Base-by-base conservation (phyloP, 1,140 invertebrate genomes). In the Varroa destructor region DNA sequence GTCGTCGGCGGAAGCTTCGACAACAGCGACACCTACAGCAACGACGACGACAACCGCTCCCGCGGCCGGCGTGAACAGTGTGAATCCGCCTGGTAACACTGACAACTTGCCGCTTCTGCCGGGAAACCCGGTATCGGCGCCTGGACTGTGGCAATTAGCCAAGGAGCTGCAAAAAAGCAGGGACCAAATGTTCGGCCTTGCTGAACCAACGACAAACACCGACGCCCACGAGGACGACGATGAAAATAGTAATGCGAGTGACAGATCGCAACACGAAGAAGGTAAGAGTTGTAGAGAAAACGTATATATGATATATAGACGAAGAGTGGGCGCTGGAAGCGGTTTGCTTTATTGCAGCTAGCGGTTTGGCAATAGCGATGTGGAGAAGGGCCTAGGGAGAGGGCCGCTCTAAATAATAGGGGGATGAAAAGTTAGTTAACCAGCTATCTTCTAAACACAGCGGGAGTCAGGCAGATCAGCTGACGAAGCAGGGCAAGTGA, bases 1-100 rank as follows among this genome's bases (percentile, higher is more conserved):
- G 0, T 43, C 42, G 74, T 71, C 43, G 73, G 71, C 76, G 87
- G 87, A 78, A 83, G 85, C 4, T 83, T 71, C 76, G 79, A 74
- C 37, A 75, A 75, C 51, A 56, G 71, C 14, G 72, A 75, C 14
- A 42, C 43, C 1, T 71, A 72, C 70, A 8, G 46, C 46, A 51
- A 8, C 46, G 46, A 51, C 46, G 46, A 51, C 46, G 46, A 51
- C 46, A 51, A 67, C 42, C 36, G 56, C 37, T 40, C 43, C 55
- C 8, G 71, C 55, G 55, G 72, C 73, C 0, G 73, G 74, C 12
- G 73, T 43, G 73, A 71, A 10, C 43, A 56, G 70, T 6, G 37
- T 40, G 25, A 55, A 37, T 36, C 2, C n/a, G 70, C 25, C 25
- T 10, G 25, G 61, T 5, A 71, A 72, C 55, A 12, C 43, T 5